Evolutionary conservation across 2,888 invertebrate genomes (phyloP).

Genomic region (Ormyrus thymus): DNA sequence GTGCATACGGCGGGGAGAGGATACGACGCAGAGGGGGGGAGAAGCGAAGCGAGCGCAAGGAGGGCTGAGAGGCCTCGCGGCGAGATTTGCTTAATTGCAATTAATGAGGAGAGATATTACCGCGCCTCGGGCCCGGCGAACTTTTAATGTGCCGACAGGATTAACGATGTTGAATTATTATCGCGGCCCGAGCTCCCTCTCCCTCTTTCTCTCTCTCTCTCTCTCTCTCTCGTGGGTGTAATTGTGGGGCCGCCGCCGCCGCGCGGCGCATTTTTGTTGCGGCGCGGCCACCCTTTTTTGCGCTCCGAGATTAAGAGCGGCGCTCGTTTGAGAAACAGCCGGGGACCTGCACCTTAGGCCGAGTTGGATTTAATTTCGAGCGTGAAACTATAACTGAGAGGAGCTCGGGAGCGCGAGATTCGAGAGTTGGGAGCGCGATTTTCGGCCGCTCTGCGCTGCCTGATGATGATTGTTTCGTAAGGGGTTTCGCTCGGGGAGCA

Average conservation of each 20-base stretch:
- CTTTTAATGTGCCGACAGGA: conserved; percentile 73
- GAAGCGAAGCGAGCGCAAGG: neutral
- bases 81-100: conserved; percentile 74
- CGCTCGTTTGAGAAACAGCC: conserved; percentile 17
- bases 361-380: conserved; percentile 57
- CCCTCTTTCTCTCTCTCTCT: neutral
- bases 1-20: too few species aligned
- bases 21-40: neutral
- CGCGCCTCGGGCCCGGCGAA: conserved; percentile 68
- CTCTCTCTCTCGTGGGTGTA: conserved; percentile 39
- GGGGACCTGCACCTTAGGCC: conserved; percentile 32
- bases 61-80: conserved; percentile 17
- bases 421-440: neutral
- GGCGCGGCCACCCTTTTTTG: neutral
- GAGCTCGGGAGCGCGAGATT: conserved; percentile 31
- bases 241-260: conserved; percentile 20
- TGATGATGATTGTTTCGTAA: too few species aligned
- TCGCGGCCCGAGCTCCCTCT: conserved; percentile 42
- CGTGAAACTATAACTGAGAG: conserved; percentile 40
- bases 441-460: too few species aligned
- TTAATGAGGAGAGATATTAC: conserved; percentile 74
- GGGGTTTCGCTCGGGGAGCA: too few species aligned
- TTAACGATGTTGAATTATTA: conserved; percentile 73
- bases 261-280: neutral
- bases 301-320: conserved; percentile 41